Conservation (phyloP, 2,113 vertebrate species). For the Speoplatyrhinus poulsoni region DNA sequence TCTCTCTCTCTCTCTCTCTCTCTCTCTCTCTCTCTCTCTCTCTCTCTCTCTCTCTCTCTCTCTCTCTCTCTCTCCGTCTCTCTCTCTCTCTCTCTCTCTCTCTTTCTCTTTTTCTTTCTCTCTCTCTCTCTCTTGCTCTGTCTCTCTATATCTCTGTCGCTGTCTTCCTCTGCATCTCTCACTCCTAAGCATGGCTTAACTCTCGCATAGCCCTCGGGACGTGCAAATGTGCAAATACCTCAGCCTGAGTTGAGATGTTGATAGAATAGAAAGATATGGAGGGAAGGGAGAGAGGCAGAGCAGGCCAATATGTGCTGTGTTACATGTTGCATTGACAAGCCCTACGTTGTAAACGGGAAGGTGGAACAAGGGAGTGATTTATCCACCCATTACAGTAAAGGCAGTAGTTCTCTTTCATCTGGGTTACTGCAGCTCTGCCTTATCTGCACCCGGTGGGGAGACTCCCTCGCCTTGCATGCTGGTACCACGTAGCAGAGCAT, state of each 20-base stretch:
- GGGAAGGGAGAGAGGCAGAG: neutral
- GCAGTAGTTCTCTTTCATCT: slow-evolving; percentile 42
- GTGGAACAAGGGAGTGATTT: neutral
- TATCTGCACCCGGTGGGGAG: slow-evolving; percentile 55
- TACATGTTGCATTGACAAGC: neutral
- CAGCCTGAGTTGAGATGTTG: neutral
- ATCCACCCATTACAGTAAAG: slow-evolving; percentile 7
- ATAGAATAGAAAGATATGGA: neutral
- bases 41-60: neutral
- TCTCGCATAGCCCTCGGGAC: slow-evolving; percentile 2
- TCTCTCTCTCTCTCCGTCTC: neutral
- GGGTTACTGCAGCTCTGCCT: slow-evolving; percentile 50
- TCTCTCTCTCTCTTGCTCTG: neutral
- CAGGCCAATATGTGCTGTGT: too few species aligned
- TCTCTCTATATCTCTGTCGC: neutral
- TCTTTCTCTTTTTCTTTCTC: slow-evolving; percentile 5
- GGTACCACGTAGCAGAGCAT: slow-evolving; percentile 58
- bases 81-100: neutral
- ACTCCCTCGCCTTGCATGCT: slow-evolving; percentile 49
- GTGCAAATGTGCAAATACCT: neutral
- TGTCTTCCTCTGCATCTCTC: slow-evolving; percentile 5
- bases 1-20: slow-evolving; percentile 19
- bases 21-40: neutral
- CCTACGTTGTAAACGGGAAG: slow-evolving; percentile 1
- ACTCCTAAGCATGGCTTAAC: neutral